Base-by-base conservation (phyloP, 1,140 invertebrate species). In the Drosophila pallidifrons region DNA sequence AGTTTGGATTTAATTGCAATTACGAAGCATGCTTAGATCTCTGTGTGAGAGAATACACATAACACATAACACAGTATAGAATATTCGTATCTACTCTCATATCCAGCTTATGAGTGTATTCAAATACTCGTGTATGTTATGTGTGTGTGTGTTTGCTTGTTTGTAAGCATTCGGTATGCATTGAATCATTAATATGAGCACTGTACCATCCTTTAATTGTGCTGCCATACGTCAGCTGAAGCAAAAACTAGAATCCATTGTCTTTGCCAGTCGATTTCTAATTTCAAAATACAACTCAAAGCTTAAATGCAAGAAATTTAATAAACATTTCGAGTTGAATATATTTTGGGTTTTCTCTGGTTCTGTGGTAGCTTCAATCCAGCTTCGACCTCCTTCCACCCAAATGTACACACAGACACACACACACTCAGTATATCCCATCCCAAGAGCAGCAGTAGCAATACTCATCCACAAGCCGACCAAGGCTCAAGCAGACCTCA, bases 241-340 rank as follows among this genome's bases (percentile, higher is more conserved):
- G 7, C 54, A 57, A 57, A 57, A 52, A 13, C 67, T 61, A 51
- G 25, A 54, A 51, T 68, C 55, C 61, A 49, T 65, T 71, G 69
- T 67, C 54, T 74, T 82, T 77, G 72, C 51, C 68, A 72, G 47
- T 60, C 63, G 72, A 72, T 77, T 88, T 83, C 74, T 66, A 80
- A 72, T 85, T 72, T 65, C 49, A 16, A 61, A 46, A 76, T 60
- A 73, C 71, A 87, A 68, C 72, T 71, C 61, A 60, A 51, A 79
- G 83, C 85, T 88, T 88, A 88, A 88, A 88, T 88, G 83, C 83
- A 68, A 88, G 85, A 88, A 88, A 88, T 88, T 88, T 88, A 88
- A 88, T 88, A 88, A 83, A 89, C 80, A 88, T 88, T 88, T 88
- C 80, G 75, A 78, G 81, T 75, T 49, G 80, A 83, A 88, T 83